Conservation (phyloP, 2,113 vertebrate species). For the Ammodytes dubius region DNA sequence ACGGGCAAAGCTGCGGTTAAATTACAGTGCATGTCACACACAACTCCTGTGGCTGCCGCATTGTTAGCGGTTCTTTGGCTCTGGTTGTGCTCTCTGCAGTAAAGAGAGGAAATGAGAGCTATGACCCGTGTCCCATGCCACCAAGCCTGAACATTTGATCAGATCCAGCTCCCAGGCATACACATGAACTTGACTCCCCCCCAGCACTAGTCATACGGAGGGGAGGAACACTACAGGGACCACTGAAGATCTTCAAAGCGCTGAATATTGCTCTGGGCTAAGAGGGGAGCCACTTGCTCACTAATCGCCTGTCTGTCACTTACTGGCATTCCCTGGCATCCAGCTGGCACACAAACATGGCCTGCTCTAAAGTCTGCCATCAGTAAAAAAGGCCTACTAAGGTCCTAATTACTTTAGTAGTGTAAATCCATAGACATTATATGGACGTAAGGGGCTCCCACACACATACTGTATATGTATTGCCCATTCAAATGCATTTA, state of each 20-base stretch:
- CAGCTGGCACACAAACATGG: constrained; percentile 70
- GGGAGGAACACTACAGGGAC: constrained; percentile 62
- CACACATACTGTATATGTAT: not conserved
- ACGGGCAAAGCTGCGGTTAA: constrained; percentile 17
- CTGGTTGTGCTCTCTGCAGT: constrained; percentile 26
- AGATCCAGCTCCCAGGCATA: constrained; percentile 67
- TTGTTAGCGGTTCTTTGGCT: constrained; percentile 40
- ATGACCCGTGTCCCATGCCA: constrained; percentile 54
- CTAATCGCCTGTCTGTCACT: constrained; percentile 78
- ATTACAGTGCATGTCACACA: constrained; percentile 22
- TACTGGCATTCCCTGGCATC: constrained; percentile 71
- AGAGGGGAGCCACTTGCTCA: constrained; percentile 73
- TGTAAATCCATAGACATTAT: constrained; percentile 27
- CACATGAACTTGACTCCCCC: constrained; percentile 63
- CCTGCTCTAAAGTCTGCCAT: constrained; percentile 56
- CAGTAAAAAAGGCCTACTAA: constrained; percentile 41
- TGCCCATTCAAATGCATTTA: constrained; percentile 10
- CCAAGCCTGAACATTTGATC: constrained; percentile 71
- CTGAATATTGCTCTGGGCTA: constrained; percentile 63
- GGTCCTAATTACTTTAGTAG: constrained; percentile 47
- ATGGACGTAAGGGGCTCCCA: constrained; percentile 10
- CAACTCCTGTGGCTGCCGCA: constrained; percentile 27
- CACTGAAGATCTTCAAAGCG: constrained; percentile 70
- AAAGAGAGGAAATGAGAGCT: constrained; percentile 63
- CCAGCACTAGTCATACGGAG: constrained; percentile 53